These are phyloP conservation scores for Trachelus iudaicus DNA, from an alignment of 2,888 invertebrate genomes.

Conservation along the genomic window DNA sequence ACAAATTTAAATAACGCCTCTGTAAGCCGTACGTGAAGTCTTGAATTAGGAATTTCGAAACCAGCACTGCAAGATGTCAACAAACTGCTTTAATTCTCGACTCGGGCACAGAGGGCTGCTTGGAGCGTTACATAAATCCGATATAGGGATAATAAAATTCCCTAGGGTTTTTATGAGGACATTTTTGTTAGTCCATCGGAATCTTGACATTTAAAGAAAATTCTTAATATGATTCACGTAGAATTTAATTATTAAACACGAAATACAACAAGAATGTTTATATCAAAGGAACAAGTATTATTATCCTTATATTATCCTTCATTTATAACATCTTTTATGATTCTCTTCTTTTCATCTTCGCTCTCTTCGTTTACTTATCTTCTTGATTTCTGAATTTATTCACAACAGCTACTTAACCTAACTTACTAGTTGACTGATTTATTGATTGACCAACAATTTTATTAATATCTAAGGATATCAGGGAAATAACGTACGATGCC, in stretches of 20 bases:
- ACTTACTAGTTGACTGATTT: neutral
- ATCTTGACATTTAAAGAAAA: too few relatives aligned
- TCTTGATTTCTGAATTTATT: too few relatives aligned
- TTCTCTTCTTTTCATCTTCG: neutral
- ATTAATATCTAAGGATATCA: too few relatives aligned
- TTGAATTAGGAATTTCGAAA: neutral
- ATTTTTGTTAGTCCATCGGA: too few relatives aligned
- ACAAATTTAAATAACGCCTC: neutral
- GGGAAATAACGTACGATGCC: too few relatives aligned
- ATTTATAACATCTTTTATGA: neutral
- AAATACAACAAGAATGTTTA: neutral
- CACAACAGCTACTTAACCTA: neutral
- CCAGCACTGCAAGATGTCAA: neutral
- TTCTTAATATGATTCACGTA: neutral
- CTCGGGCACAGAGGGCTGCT: neutral
- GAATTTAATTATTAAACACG: neutral
- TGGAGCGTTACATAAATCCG: neutral
- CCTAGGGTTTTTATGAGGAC: neutral
- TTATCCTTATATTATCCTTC: neutral
- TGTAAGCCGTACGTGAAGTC: neutral
- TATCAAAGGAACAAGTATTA: neutral
- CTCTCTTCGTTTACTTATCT: too few relatives aligned
- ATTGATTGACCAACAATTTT: neutral
- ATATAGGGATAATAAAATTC: neutral
- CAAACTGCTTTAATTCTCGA: neutral